Base-by-base conservation (phyloP, 2,888 invertebrate species). In the Agrypnus murinus region DNA sequence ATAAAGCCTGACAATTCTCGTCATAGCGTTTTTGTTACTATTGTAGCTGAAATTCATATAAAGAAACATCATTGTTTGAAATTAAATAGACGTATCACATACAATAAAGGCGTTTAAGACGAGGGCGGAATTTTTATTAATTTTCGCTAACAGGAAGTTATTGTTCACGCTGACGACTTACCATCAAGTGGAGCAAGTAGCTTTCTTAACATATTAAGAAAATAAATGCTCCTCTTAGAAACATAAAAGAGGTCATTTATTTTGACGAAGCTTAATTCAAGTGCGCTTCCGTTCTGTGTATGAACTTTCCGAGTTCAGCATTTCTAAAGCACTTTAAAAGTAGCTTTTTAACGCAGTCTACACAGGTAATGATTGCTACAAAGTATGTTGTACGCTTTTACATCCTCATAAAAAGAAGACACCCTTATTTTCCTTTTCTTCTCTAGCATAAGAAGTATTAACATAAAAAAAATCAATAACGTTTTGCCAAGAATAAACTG, bases 231-330 rank as follows among this genome's bases (percentile, higher is more conserved):
- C 74, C 72, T 73, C 70, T 77, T 77, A 71, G 65, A 55, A 71
- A 60, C 71, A 76, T 76, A 75, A 76, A 76, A 71, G 71, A 71
- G 74, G 75, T 75, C 75, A 69, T 77, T 77, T 74, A 74, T 69
- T 74, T 67, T 69, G 65, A 70, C 48, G 65, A 81, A 79, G 80
- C 77, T 80, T 58, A 77, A 78, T 71, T 83, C 68, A 75, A 77
- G 66, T 82, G 81, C 72, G 65, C 74, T 71, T 71, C 55, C 71
- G 59, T 63, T 71, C 59, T 67, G 63, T 63, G 57, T 48, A 60
- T 53, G 64, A 50, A 69, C 60, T 32, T 50, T 58, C 36, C 38
- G 32, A 40, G 48, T 60, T 60, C 40, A 46, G 59, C 43, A 45
- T 53, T 67, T 67, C 50, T 40, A 59, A 36, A 50, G 38, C 60